Evolutionary conservation across 2,888 invertebrate genomes (phyloP).

Genomic region (Carcina quercana): DNA sequence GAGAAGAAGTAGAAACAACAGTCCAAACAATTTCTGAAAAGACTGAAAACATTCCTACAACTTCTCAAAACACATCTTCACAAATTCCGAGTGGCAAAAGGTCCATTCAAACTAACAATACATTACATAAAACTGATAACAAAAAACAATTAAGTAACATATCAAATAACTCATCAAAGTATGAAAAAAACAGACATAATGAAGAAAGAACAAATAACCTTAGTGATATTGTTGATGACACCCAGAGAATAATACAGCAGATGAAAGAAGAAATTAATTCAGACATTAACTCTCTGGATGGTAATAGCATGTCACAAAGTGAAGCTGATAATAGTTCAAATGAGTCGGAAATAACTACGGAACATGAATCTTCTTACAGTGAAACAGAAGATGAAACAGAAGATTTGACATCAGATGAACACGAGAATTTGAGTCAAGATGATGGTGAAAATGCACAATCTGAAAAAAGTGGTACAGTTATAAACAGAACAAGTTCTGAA

Average conservation of each 20-base stretch:
- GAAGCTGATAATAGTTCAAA: conserved; percentile 52
- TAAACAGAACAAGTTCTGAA: conserved; percentile 41
- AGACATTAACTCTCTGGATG: conserved; percentile 70
- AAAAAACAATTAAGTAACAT: neutral
- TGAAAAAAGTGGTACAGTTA: conserved; percentile 14
- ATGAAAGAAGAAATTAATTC: conserved; percentile 79
- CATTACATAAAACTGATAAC: neutral
- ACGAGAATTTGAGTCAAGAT: conserved; percentile 37
- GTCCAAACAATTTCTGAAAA: too few species aligned
- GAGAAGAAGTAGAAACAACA: too few species aligned
- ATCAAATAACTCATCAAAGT: neutral
- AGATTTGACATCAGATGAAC: conserved; percentile 51
- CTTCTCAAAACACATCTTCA: neutral
- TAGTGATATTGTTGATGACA: conserved; percentile 74
- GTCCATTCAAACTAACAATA: too few species aligned
- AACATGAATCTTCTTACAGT: conserved; percentile 66
- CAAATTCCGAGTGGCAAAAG: too few species aligned
- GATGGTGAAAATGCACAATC: conserved; percentile 26
- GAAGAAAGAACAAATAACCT: conserved; percentile 52
- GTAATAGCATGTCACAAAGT: conserved; percentile 58
- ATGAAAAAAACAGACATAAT: conserved; percentile 1
- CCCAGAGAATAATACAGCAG: conserved; percentile 76
- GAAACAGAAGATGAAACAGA: conserved; percentile 55
- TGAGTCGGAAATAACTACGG: conserved; percentile 35
- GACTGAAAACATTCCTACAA: neutral